Base-by-base conservation (phyloP, 2,797 vertebrate species). In the Limosa lapponica region DNA sequence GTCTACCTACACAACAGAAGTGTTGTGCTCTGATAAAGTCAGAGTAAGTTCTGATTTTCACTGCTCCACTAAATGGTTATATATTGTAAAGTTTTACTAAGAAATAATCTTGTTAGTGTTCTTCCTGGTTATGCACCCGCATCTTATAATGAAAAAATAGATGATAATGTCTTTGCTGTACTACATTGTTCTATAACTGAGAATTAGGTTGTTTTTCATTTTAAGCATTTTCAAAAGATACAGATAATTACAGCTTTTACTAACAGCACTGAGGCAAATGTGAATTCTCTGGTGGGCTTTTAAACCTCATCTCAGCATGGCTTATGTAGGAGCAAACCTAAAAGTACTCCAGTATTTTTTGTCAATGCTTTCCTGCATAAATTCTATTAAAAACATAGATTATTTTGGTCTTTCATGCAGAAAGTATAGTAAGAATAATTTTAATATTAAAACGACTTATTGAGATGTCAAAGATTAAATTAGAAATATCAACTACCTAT, bases 161-260 rank as follows among this genome's bases (percentile, higher is more conserved):
- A 57, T 85, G 22, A 78, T 44, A 74, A 88, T 80, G 18, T 61
- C 69, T 82, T 82, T 59, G 44, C 46, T 87, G 52, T 62, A 77
- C 37, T 61, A 74, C 49, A 39, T 43, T 95, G 55, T 65, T 82
- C 67, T 78, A 14, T 85, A 93, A 81, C 78, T 71, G 87, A 77
- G 75, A 87, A 85, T 70, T 77, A 83, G 43, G 18, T 69, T 95
- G 77, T 51, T 36, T 90, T 77, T 64, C 52, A 66, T 95, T 93
- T 85, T 67, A 80, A 91, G 55, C 30, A 62, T 80, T 87, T 87
- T 87, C 52, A 80, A 72, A 88, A 65, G 62, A 93, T 73, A 59
- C 18, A 81, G 69, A 94, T 59, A 95, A 93, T 92, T 84, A 90
- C 81, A 82, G 52, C 59, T 95, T 69, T 94, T 93, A 74, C 77